A percentile compares a stretch with the other conserved stretches of the same genome.
Evolutionary conservation across 2,888 invertebrate species (phyloP).

Genomic region (Pseudanteris insignis): DNA sequence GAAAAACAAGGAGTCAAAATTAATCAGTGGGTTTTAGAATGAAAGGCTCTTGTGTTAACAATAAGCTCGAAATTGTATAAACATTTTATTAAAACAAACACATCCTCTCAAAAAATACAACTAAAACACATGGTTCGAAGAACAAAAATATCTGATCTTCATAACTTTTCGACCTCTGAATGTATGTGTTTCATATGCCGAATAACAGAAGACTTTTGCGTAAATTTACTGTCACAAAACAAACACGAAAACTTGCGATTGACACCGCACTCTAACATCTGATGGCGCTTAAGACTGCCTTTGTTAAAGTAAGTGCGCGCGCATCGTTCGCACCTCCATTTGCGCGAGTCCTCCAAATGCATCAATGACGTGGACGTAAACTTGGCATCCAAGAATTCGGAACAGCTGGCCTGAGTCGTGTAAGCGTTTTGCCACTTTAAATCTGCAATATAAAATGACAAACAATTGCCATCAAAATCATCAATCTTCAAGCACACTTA

Average conservation of each 20-base stretch:
- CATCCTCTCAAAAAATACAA: not conserved
- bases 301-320: slow-evolving; percentile 56
- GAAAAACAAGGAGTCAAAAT: too few relatives aligned
- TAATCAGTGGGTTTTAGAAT: too few relatives aligned
- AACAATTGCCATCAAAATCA: slow-evolving; percentile 9
- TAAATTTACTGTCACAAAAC: slow-evolving; percentile 53
- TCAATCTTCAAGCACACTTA: not conserved
- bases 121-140: not conserved
- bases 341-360: slow-evolving; percentile 25
- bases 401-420: slow-evolving; percentile 7
- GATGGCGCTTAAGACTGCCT: slow-evolving; percentile 67
- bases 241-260: slow-evolving; percentile 71
- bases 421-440: slow-evolving; percentile 7
- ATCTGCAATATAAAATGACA: slow-evolving; percentile 36
- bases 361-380: slow-evolving; percentile 16
- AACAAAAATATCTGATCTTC: not conserved
- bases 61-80: too few relatives aligned
- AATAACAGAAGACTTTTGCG: slow-evolving; percentile 52
- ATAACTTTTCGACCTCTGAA: slow-evolving; percentile 28
- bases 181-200: slow-evolving; percentile 56
- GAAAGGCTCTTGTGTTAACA: too few relatives aligned
- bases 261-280: slow-evolving; percentile 77
- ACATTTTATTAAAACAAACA: slow-evolving; percentile 31
- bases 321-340: slow-evolving; percentile 54
- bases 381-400: slow-evolving; percentile 23